phyloP scores from a whole-genome alignment of 2,113 vertebrate species.

The Scophthalmus maximus region DNA sequence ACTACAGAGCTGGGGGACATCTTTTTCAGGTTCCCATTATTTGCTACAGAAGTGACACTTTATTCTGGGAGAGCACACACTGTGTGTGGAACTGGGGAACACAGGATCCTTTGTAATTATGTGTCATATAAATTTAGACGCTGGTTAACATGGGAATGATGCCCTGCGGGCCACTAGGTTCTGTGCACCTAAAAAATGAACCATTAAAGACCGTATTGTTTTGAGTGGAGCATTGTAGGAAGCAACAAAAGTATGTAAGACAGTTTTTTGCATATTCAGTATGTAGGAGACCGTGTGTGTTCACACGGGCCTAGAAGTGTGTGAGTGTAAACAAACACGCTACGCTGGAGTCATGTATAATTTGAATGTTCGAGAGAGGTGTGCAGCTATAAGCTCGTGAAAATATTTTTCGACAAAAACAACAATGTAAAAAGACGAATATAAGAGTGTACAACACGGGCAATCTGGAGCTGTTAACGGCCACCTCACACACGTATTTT shows the following conservation, averaged over 20 bases:
- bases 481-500: slow-evolving; percentile 21
- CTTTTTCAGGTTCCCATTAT: no score
- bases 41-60: no score
- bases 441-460: slow-evolving; percentile 28
- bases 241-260: slow-evolving; percentile 3
- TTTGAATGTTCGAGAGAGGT: background rate
- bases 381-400: no score
- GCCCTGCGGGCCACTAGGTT: background rate
- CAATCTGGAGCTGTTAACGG: slow-evolving; percentile 54
- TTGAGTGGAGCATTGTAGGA: background rate
- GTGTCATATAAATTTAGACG: no score
- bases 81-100: no score
- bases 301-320: slow-evolving; percentile 15
- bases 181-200: slow-evolving; percentile 12
- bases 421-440: slow-evolving; percentile 17
- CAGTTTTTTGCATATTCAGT: slow-evolving; percentile 12
- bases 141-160: background rate
- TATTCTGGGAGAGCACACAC: no score
- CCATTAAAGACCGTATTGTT: slow-evolving; percentile 34
- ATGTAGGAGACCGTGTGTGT: slow-evolving; percentile 18
- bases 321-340: slow-evolving; percentile 36
- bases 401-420: slow-evolving; percentile 21
- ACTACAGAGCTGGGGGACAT: background rate
- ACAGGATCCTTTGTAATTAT: no score
- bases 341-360: background rate